Conservation (phyloP, 2,113 vertebrate genomes). For the Ascaphus truei region DNA sequence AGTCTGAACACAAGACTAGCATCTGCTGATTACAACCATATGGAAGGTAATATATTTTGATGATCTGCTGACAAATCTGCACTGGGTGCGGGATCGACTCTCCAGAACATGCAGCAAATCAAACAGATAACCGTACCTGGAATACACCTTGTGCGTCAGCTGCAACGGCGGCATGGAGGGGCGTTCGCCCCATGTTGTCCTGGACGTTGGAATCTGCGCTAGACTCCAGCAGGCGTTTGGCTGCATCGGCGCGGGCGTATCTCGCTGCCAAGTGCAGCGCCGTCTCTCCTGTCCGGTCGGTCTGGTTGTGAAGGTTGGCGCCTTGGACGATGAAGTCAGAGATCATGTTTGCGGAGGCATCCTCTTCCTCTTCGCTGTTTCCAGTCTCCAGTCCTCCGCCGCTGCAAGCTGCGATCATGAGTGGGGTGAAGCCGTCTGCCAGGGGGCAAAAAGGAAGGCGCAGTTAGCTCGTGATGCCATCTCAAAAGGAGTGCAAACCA, state of each 20-base stretch:
- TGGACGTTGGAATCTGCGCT: conserved; percentile 94
- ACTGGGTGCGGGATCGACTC: no score
- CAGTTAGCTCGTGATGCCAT: neutral
- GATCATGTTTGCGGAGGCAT: conserved; percentile 84
- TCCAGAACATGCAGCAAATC: no score
- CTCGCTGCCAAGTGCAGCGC: conserved; percentile 92
- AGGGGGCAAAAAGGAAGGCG: neutral
- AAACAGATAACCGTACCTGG: conserved; percentile 66
- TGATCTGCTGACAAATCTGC: no score
- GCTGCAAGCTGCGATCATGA: conserved; percentile 97
- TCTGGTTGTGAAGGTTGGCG: conserved; percentile 94
- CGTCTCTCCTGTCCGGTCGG: conserved; percentile 92
- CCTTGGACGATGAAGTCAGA: conserved; percentile 97
- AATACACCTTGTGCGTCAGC: conserved; percentile 95
- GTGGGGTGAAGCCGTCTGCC: conserved; percentile 90
- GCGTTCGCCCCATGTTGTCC: conserved; percentile 95
- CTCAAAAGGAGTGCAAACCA: neutral
- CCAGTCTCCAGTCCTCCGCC: conserved; percentile 92
- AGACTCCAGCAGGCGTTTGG: conserved; percentile 93
- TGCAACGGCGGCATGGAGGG: conserved; percentile 87
- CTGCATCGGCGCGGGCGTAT: conserved; percentile 91
- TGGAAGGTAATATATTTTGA: no score
- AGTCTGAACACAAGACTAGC: no score
- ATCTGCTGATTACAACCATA: no score
- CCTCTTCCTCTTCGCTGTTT: conserved; percentile 93